Evolutionary conservation across 2,888 invertebrate species (phyloP).

Genomic region (Cheiracanthium punctorium): DNA sequence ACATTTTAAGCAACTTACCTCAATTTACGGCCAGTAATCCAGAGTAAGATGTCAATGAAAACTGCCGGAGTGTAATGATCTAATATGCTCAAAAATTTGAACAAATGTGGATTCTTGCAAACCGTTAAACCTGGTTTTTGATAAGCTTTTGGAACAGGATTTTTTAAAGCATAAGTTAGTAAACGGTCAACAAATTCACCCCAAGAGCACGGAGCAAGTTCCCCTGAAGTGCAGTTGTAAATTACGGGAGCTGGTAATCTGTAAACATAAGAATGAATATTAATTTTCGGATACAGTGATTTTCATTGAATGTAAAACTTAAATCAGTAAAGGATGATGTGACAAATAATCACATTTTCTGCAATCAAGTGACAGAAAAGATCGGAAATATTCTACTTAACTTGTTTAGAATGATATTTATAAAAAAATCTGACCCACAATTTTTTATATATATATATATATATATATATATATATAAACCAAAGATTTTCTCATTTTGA

Average conservation of each 20-base stretch:
- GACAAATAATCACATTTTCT: no score
- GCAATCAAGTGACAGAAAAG: no score
- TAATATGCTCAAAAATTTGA: constrained; percentile 10
- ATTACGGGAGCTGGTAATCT: constrained; percentile 31
- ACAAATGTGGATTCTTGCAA: constrained; percentile 26
- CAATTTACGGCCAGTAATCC: constrained; percentile 32
- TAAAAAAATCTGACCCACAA: no score
- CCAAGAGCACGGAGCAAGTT: not conserved
- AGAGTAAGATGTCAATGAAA: constrained; percentile 32
- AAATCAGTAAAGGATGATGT: no score
- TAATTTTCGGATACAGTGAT: no score
- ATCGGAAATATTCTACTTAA: no score
- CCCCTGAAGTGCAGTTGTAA: constrained; percentile 32
- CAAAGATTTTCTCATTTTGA: no score
- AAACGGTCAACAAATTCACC: not conserved
- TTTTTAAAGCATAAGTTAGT: not conserved
- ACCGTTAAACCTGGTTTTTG: constrained; percentile 40
- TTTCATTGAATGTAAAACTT: no score
- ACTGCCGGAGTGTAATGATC: constrained; percentile 53
- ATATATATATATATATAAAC: no score
- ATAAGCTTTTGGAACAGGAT: constrained; percentile 43
- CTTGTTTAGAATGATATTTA: no score
- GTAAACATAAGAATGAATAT: not conserved
- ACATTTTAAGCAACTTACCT: constrained; percentile 36
- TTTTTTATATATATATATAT: no score